These are phyloP conservation scores for Coptotermes formosanus DNA, from an alignment of 1,140 invertebrate genomes.

Conservation along the genomic window DNA sequence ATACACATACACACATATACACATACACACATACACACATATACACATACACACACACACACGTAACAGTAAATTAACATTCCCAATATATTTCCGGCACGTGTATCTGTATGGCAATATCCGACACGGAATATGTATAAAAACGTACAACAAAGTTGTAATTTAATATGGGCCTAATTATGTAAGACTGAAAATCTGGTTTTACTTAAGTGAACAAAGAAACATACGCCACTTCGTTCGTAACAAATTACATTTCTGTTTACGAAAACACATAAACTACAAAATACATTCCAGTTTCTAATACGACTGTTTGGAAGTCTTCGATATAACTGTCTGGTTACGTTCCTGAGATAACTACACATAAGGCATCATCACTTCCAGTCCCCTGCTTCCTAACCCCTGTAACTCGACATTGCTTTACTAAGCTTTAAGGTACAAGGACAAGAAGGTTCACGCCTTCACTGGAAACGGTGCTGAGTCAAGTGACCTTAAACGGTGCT, in stretches of 20 bases:
- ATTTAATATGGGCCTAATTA: background rate
- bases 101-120: background rate
- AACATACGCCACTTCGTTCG: too few species aligned
- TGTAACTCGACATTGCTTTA: too few species aligned
- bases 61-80: background rate
- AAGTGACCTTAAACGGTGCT: too few species aligned
- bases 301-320: too few species aligned
- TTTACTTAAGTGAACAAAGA: too few species aligned
- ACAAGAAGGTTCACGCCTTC: too few species aligned
- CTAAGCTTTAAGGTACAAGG: too few species aligned
- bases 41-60: background rate
- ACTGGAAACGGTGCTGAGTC: too few species aligned
- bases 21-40: background rate
- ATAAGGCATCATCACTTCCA: too few species aligned
- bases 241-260: background rate
- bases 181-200: background rate
- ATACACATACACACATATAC: background rate
- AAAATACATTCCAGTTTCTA: background rate
- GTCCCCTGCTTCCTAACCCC: too few species aligned
- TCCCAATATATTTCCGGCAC: background rate
- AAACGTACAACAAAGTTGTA: background rate
- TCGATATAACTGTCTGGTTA: too few species aligned
- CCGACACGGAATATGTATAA: background rate
- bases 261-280: background rate
- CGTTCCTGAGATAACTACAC: too few species aligned